These are phyloP conservation scores for Xenopus petersii DNA, from an alignment of 2,797 vertebrate genomes.

Conservation along the genomic window DNA sequence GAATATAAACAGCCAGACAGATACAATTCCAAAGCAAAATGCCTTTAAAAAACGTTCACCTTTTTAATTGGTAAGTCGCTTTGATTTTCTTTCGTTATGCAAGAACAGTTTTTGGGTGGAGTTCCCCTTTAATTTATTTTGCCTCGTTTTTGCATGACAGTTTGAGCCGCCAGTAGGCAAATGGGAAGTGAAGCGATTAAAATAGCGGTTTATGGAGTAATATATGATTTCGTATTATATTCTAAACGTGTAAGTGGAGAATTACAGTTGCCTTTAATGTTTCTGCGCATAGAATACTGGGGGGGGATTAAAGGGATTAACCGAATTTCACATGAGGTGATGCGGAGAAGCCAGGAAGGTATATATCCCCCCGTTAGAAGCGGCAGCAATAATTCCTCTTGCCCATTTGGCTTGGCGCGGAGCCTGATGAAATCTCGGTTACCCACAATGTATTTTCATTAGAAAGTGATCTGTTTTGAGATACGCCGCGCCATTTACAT, in stretches of 20 bases:
- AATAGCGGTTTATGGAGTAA: background rate
- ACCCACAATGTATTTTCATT: slow-evolving; percentile 37
- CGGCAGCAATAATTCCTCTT: background rate
- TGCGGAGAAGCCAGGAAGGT: background rate
- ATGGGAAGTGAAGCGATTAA: no score
- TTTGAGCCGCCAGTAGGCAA: no score
- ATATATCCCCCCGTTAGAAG: slow-evolving; percentile 3
- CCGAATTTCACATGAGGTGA: slow-evolving; percentile 6
- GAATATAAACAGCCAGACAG: no score
- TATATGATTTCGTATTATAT: background rate
- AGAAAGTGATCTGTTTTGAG: slow-evolving; percentile 31
- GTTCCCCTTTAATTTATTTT: no score
- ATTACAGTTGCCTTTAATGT: slow-evolving; percentile 5
- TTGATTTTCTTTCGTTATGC: no score
- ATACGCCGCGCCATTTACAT: slow-evolving; percentile 12
- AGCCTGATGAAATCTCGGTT: slow-evolving; percentile 39
- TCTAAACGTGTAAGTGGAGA: background rate
- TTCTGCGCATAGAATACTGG: background rate
- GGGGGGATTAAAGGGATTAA: slow-evolving; percentile 2
- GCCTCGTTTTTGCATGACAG: no score
- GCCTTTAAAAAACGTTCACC: no score
- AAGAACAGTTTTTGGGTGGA: no score
- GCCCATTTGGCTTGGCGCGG: slow-evolving; percentile 25
- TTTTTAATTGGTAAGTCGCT: no score
- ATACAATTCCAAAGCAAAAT: no score